Base-by-base conservation (phyloP, 1,140 invertebrate genomes). In the Saccostrea cuccullata region DNA sequence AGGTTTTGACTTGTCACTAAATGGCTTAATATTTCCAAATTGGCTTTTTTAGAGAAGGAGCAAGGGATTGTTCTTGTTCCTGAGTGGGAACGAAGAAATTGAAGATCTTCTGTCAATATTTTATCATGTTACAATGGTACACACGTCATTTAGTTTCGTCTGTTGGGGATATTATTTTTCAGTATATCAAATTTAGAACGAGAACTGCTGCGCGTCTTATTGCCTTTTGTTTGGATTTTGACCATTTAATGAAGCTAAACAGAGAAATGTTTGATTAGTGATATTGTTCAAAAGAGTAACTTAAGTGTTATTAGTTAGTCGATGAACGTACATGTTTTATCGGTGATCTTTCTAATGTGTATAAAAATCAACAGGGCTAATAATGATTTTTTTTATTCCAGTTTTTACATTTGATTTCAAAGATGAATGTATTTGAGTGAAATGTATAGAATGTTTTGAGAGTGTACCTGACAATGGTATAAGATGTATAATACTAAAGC, bases 211-310 rank as follows among this genome's bases (percentile, higher is more conserved):
- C n/a, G 58, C n/a, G 8, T 17, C 58, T 15, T 15, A 60, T 20
- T 60, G 4, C 58, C 58, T 64, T 6, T 64, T 64, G 58, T 64
- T 47, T 64, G n/a, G n/a, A 64, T n/a, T 17, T 64, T 3, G 58
- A 64, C 58, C n/a, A 64, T 64, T n/a, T 17, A 64, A 64, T 64
- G n/a, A 64, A 64, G 58, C 58, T 20, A 64, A 64, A 64, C 58
- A 64, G 17, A 6, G 17, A 20, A 64, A 64, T 6, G 17, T 64
- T 36, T 36, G 15, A 64, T 64, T 64, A 64, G 58, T 64, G 17
- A n/a, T 6, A 17, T 15, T n/a, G 58, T 64, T 64, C 4, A 20
- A 64, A 64, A 17, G 58, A 64, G 58, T 17, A 20, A 64, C 58
- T 64, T 8, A n/a, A n/a, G n/a, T n/a, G n/a, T 8, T 8, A 6